Base-by-base conservation (phyloP, 2,113 vertebrate species). In the Campylorhamphus procurvoides region DNA sequence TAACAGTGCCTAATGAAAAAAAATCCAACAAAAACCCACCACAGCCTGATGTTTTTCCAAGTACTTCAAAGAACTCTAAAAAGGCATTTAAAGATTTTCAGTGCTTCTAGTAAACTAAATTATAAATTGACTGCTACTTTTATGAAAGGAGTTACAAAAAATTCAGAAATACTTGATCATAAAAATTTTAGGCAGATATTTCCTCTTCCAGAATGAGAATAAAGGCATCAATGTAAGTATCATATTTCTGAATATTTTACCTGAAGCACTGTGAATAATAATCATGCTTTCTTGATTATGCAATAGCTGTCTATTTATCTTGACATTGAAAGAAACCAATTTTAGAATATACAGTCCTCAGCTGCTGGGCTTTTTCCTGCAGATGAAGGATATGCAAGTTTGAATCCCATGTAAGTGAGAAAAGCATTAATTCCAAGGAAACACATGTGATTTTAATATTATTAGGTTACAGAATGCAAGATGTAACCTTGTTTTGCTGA, bases 11-110 rank as follows among this genome's bases (percentile, higher is more conserved):
- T 72, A 73, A 50, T 39, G n/a, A 28, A 49, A 79, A 29, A 47
- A 6, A 4, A 2, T 40, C 6, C 5, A 42, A 20, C 1, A 31
- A 13, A 24, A 3, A 1, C 0, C 3, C 0, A 20, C 27, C 9
- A 62, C 35, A 52, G 4, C 1, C 2, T 58, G 3, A 5, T 44
- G 3, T 16, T 81, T 60, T 44, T 17, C 9, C 7, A 84, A 71
- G 5, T 52, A 69, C 0, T 3, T 42, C 18, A 60, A 59, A 53
- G 4, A 53, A 46, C 2, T 14, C 10, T 5, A 46, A 7, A 80
- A 88, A 35, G 2, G 0, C 1, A 16, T 66, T 62, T 74, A 53
- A 17, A 40, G 3, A 10, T 55, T 55, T 87, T 35, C 7, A 35
- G 1, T 28, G 55, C 15, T 76, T 71, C 6, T 55, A 27, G 3